Evolutionary conservation across 53 echinoderm and acorn worm species (phyloP), one percentile per base, ranked within the genome.

Genomic region (Zoroaster sp.): DNA sequence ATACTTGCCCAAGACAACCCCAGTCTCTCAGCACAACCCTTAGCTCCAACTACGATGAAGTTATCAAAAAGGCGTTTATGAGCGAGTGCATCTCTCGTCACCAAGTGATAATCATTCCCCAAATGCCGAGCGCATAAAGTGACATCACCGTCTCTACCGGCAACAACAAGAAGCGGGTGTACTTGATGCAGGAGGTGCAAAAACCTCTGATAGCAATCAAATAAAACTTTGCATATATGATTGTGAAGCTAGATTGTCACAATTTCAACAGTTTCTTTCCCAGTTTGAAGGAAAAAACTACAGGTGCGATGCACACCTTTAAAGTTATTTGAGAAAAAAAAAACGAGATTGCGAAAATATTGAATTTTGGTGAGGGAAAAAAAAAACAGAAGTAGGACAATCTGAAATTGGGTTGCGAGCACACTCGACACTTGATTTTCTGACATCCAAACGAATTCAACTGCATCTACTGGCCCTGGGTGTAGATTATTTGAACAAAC

Each of bases 401-500:
- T 17, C 36, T 36, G 70, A 36, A 35, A 76, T 76, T 78, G 78
- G 78, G 38, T 78, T 54, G 78, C 53, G 66, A 82, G 68, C 68
- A 67, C 82, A 46, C 68, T 80, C 41, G 21, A 67, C 68, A 31
- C 68, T 67, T 82, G 82, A 82, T 66, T 66, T 42, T 82, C 40
- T 82, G 82, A 82, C 82, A 82, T 79, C 55, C 25, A 55, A 35
- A 33, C 54, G 38, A 79, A 59, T 59, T 55, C 55, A 55, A 40
- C 17, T 21, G 79, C 63, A 21, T 55, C 13, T 59, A 2, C 37
- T 53, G 36, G 55, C 39, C 33, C 79, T 40, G 63, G 63, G 63
- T 59, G 25, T 25, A 51, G 79, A 79, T 79, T 79, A 79, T 79
- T 79, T 79, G 79, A 37, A 38, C 63, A 79, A 79, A 79, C 55